Percentiles rank a stretch among this genome's conserved stretches.
phyloP scores from a whole-genome alignment of 1,140 invertebrate genomes.

The Cherax destructor region DNA sequence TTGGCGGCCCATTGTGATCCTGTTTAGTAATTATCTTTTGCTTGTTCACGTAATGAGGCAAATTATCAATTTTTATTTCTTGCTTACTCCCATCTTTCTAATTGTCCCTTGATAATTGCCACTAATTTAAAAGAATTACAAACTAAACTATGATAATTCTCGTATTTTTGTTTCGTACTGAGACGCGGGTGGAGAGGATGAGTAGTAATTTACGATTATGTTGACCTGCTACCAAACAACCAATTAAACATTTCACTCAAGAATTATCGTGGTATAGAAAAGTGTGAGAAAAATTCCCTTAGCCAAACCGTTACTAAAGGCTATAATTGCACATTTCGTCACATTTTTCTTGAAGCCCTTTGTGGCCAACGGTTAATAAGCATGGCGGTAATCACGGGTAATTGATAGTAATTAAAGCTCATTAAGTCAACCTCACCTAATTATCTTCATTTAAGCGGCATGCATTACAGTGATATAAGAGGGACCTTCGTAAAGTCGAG shows the following conservation, averaged over 20 bases:
- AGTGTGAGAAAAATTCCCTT: not conserved
- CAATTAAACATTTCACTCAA: constrained; percentile 40
- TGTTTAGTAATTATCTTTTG: constrained; percentile 36
- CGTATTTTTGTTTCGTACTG: constrained; percentile 5
- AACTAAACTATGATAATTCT: not conserved
- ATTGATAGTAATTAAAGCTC: constrained; percentile 67
- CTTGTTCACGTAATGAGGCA: constrained; percentile 41
- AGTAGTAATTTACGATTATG: constrained; percentile 24
- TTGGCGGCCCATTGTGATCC: constrained; percentile 34
- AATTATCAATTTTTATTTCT: constrained; percentile 22
- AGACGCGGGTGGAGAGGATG: not conserved
- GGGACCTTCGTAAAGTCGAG: not conserved
- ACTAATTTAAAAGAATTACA: not conserved
- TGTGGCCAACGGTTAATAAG: constrained; percentile 59
- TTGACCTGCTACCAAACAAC: constrained; percentile 38
- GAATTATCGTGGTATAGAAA: constrained; percentile 12
- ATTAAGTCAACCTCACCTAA: constrained; percentile 63
- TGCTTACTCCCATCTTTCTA: not conserved
- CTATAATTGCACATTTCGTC: constrained; percentile 22
- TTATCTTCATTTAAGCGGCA: constrained; percentile 39
- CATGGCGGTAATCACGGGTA: constrained; percentile 58
- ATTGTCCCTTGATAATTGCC: constrained; percentile 1
- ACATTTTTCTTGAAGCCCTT: constrained; percentile 20
- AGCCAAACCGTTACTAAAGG: not conserved
- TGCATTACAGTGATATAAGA: not conserved